Evolutionary conservation across 2,113 vertebrate species (phyloP).

Genomic region (Elgaria multicarinata): DNA sequence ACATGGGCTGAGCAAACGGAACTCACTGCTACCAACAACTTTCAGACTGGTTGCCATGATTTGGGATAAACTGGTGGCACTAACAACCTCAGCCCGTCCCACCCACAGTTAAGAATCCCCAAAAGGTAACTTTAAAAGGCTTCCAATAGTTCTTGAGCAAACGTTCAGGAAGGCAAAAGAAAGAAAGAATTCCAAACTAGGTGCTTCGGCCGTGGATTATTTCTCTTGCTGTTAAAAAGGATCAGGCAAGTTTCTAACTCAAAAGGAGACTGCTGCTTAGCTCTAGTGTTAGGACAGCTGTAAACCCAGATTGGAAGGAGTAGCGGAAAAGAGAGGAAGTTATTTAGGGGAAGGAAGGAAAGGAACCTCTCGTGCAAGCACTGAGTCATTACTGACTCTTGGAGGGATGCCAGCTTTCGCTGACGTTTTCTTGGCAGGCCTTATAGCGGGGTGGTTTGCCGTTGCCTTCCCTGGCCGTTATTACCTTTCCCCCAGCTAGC

Average conservation of each 20-base stretch:
- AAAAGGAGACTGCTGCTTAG: too few relatives aligned
- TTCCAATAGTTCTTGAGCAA: neutral
- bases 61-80: fast-evolving
- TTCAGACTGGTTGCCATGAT: neutral
- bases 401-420: too few relatives aligned
- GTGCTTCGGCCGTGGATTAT: neutral
- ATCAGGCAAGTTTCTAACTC: neutral
- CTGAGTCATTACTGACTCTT: too few relatives aligned
- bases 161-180: neutral
- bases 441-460: too few relatives aligned
- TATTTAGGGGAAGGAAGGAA: too few relatives aligned
- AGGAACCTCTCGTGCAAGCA: too few relatives aligned
- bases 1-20: neutral
- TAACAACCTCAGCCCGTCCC: neutral
- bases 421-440: too few relatives aligned
- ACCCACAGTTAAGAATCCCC: fast-evolving
- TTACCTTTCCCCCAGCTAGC: too few relatives aligned
- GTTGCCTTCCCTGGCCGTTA: too few relatives aligned
- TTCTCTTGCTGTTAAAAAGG: neutral
- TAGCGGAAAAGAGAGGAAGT: neutral
- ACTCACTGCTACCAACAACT: too few relatives aligned
- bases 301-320: neutral
- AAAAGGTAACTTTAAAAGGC: neutral
- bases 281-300: neutral
- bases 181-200: neutral